Evolutionary conservation across 2,888 invertebrate genomes (phyloP).

Genomic region (Troglohyphantes excavatus): DNA sequence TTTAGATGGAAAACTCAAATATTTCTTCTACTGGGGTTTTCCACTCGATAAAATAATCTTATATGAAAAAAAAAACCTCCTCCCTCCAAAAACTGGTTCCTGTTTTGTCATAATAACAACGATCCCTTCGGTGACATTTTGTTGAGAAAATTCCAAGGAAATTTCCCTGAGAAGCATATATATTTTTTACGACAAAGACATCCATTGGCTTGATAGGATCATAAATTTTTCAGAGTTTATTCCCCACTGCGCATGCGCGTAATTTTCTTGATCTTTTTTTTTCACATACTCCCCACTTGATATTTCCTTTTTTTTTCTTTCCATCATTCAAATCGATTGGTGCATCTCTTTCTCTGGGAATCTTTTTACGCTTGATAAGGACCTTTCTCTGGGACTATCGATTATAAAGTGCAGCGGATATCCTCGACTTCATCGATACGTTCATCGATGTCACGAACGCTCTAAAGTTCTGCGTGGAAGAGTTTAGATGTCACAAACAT

Average conservation of each 20-base stretch:
- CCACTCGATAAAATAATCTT: conserved; percentile 34
- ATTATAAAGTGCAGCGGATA: conserved; percentile 52
- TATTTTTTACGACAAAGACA: conserved; percentile 50
- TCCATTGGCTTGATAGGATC: conserved; percentile 70
- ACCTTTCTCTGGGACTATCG: conserved; percentile 40
- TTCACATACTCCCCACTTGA: neutral
- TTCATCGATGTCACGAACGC: conserved; percentile 50
- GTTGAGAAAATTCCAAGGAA: conserved; percentile 27
- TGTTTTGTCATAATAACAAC: neutral
- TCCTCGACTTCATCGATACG: conserved; percentile 34
- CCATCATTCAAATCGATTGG: conserved; percentile 73
- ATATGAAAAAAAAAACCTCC: conserved; percentile 25
- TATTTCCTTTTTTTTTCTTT: conserved; percentile 22
- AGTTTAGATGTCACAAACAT: conserved; percentile 13
- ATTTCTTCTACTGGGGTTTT: neutral
- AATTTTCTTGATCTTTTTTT: conserved; percentile 42
- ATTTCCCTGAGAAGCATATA: conserved; percentile 39
- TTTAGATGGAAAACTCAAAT: neutral
- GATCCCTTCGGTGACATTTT: conserved; percentile 29
- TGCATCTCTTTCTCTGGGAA: conserved; percentile 25
- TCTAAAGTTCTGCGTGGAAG: neutral
- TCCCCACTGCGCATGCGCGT: conserved; percentile 51
- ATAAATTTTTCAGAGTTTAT: conserved; percentile 73
- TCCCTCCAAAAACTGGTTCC: neutral
- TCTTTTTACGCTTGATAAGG: conserved; percentile 56